A percentile compares a stretch with the other conserved stretches of the same genome.
Conservation (phyloP, 2,888 invertebrate genomes). For the Cecidostiba fungosa region DNA sequence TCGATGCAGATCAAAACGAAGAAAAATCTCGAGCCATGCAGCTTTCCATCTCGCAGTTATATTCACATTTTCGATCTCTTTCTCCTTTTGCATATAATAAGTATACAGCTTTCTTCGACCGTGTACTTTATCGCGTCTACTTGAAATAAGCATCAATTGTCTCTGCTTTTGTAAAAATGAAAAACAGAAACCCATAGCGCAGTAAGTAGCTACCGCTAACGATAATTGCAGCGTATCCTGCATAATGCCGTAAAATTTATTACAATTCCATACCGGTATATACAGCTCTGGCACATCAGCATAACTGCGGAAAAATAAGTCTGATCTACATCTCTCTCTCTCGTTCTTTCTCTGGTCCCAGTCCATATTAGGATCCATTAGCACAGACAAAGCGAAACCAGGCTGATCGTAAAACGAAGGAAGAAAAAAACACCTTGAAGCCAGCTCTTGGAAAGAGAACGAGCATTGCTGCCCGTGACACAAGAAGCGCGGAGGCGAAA, state of each 20-base stretch:
- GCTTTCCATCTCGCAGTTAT: conserved; percentile 21
- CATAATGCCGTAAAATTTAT: conserved; percentile 13
- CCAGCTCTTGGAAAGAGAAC: not conserved
- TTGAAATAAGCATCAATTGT: not conserved
- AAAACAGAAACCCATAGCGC: not conserved
- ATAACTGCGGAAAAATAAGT: conserved; percentile 10
- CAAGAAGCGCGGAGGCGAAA: not conserved
- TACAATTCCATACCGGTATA: not conserved
- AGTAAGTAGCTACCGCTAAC: conserved; percentile 3
- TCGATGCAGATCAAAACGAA: conserved; percentile 22
- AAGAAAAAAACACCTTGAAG: not conserved
- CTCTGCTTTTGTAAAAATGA: not conserved
- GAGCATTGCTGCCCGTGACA: not conserved
- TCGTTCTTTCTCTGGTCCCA: not conserved
- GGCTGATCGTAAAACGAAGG: not conserved
- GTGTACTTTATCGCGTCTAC: not conserved
- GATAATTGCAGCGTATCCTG: not conserved
- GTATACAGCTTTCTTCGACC: conserved; percentile 9
- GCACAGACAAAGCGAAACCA: not conserved
- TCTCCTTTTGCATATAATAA: not conserved
- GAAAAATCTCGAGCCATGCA: conserved; percentile 22
- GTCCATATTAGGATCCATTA: conserved; percentile 21
- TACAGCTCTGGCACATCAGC: not conserved
- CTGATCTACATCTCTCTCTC: conserved; percentile 5
- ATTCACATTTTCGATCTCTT: conserved; percentile 15